phyloP scores from a whole-genome alignment of 2,797 vertebrate genomes.

The Poecilia gillii region DNA sequence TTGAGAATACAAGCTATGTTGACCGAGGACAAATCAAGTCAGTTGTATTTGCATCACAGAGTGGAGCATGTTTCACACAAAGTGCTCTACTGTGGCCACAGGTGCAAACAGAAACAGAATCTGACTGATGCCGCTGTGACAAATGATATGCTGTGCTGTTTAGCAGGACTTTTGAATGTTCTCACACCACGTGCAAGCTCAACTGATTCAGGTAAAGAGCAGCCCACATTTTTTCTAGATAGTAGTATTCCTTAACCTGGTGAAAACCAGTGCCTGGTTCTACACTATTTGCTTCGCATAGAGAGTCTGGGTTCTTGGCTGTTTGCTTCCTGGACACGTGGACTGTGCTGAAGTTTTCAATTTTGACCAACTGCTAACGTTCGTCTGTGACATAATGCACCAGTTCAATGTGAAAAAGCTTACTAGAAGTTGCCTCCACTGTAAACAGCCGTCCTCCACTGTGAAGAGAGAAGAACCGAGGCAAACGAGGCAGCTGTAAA shows the following conservation, averaged over 20 bases:
- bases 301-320: too few relatives aligned
- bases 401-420: too few relatives aligned
- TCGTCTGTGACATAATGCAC: too few relatives aligned
- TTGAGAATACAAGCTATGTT: constrained; percentile 42
- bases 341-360: too few relatives aligned
- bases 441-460: too few relatives aligned
- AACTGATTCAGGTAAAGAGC: neutral
- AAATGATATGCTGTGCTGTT: constrained; percentile 23
- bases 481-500: too few relatives aligned
- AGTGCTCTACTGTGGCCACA: constrained; percentile 19
- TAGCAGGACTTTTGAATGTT: neutral
- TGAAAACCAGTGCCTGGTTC: too few relatives aligned
- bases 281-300: too few relatives aligned
- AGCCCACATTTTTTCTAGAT: neutral
- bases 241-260: neutral
- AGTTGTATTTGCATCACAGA: constrained; percentile 45
- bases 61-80: constrained; percentile 13
- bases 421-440: too few relatives aligned
- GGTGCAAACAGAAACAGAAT: constrained; percentile 23
- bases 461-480: too few relatives aligned
- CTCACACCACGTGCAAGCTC: neutral
- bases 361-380: too few relatives aligned
- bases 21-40: constrained; percentile 40
- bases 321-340: too few relatives aligned
- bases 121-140: constrained; percentile 22